Percentiles rank a stretch among this genome's conserved stretches.
These are phyloP conservation scores for Autographa pulchrina DNA, from an alignment of 2,888 invertebrate species.

Conservation along the genomic window DNA sequence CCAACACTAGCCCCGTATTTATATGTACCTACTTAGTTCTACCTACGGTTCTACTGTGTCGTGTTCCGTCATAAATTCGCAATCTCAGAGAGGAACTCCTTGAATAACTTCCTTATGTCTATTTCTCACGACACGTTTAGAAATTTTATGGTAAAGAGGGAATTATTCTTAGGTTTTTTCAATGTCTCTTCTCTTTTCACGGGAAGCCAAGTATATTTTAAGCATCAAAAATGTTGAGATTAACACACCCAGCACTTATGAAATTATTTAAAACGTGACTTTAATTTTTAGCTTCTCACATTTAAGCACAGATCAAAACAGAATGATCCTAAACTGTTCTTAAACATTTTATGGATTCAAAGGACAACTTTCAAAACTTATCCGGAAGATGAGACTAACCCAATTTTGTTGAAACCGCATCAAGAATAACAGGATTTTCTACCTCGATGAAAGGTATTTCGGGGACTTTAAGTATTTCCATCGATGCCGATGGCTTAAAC, in stretches of 20 bases:
- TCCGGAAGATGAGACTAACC: neutral
- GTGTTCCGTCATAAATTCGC: conserved; percentile 10
- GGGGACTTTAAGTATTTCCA: conserved; percentile 32
- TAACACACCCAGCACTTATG: too few relatives aligned
- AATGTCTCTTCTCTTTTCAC: too few relatives aligned
- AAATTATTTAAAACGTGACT: too few relatives aligned
- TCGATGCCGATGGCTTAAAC: conserved; percentile 28
- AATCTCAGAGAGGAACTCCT: conserved; percentile 19
- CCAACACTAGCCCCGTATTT: neutral
- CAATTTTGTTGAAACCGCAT: conserved; percentile 23
- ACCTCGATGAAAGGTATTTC: conserved; percentile 21
- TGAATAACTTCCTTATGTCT: conserved; percentile 18
- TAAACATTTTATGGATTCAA: neutral
- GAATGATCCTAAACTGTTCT: neutral
- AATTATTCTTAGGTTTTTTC: neutral
- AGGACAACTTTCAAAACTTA: neutral
- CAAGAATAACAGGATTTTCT: conserved; percentile 32
- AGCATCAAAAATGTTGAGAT: too few relatives aligned
- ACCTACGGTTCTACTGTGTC: neutral
- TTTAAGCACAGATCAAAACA: neutral
- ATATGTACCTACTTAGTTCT: neutral
- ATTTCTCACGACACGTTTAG: conserved; percentile 17
- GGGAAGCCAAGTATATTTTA: too few relatives aligned
- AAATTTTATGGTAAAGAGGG: neutral
- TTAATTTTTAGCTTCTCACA: too few relatives aligned